Evolutionary conservation across 2,888 invertebrate species (phyloP), one percentile per base, ranked within the genome.

Genomic region (Eucera pruinosa): DNA sequence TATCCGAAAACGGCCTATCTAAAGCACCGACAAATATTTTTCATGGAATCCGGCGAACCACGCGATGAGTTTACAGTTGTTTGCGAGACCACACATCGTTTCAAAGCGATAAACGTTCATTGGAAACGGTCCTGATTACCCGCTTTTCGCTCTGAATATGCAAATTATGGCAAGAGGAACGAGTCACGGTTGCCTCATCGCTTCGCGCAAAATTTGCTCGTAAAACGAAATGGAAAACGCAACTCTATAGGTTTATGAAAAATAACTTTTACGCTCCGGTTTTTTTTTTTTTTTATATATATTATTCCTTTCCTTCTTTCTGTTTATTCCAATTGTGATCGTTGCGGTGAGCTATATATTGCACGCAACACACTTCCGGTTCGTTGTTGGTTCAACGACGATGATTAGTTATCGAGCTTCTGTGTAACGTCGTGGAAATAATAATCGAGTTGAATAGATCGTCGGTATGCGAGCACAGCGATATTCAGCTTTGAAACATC

Each of bases 11-110:
- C 25, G 13, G 23, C 25, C 60, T 68, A 72, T 71, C 65, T 39
- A 50, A 54, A 7, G n/a, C 45, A 23, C 25, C 15, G 62, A 58
- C 52, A 73, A 74, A 70, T 71, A 58, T 77, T 60, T 62, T 72
- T 80, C 45, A 27, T 18, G 30, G 15, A 18, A 55, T 30, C 9
- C 20, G 15, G 7, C 23, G 20, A 48, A 23, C 6, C 9, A 36
- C 27, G 70, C 20, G 30, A 36, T 36, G 57, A 43, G n/a, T 11
- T 36, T n/a, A 13, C 25, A 15, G 52, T 75, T 71, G 52, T 71
- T 64, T 52, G 52, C 73, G 60, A 39, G 52, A 43, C 2, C 39
- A 25, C 27, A 55, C 60, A n/a, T 45, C 43, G 43, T 36, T 18
- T 36, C 60, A n/a, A 11, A 9, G 1, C 27, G 72, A 72, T 68